Percentiles rank a stretch among this genome's conserved stretches.
Evolutionary conservation across 2,797 vertebrate species (phyloP).

Genomic region (Typhlichthys subterraneus): DNA sequence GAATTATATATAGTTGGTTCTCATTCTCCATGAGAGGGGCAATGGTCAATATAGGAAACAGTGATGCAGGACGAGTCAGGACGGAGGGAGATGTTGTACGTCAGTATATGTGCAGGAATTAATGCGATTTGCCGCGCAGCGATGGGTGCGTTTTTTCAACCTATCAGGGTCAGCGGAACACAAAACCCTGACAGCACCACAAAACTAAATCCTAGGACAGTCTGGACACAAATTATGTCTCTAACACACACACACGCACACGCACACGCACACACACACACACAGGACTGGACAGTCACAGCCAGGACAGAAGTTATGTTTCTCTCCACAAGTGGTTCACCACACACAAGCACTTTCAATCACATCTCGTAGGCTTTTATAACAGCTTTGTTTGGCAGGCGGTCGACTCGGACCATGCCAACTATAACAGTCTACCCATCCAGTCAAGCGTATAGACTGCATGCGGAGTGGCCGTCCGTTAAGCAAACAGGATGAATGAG

Average conservation of each 20-base stretch:
- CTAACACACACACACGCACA: constrained; percentile 2
- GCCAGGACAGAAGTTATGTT: too few relatives aligned
- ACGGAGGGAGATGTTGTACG: constrained; percentile 46
- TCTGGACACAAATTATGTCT: constrained; percentile 6
- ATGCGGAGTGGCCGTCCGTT: too few relatives aligned
- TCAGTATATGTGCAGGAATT: constrained; percentile 69
- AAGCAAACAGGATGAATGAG: too few relatives aligned
- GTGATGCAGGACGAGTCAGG: constrained; percentile 3
- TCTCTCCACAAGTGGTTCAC: too few relatives aligned
- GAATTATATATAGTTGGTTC: too few relatives aligned
- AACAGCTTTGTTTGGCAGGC: too few relatives aligned
- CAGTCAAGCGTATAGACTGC: too few relatives aligned
- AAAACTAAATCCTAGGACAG: neutral
- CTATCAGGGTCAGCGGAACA: constrained; percentile 25
- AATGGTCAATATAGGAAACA: neutral
- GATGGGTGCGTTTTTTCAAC: constrained; percentile 33
- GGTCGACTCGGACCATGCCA: too few relatives aligned
- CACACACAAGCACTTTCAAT: too few relatives aligned
- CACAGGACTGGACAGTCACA: too few relatives aligned
- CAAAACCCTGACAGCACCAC: constrained; percentile 13
- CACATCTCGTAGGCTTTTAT: too few relatives aligned
- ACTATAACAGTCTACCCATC: too few relatives aligned
- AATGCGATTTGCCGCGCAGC: constrained; percentile 67
- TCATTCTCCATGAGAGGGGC: constrained; percentile 30
- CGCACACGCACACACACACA: neutral